A percentile compares a stretch with the other conserved stretches of the same genome.
phyloP scores from a whole-genome alignment of 2,797 vertebrate species.

The Syngnathus acus region DNA sequence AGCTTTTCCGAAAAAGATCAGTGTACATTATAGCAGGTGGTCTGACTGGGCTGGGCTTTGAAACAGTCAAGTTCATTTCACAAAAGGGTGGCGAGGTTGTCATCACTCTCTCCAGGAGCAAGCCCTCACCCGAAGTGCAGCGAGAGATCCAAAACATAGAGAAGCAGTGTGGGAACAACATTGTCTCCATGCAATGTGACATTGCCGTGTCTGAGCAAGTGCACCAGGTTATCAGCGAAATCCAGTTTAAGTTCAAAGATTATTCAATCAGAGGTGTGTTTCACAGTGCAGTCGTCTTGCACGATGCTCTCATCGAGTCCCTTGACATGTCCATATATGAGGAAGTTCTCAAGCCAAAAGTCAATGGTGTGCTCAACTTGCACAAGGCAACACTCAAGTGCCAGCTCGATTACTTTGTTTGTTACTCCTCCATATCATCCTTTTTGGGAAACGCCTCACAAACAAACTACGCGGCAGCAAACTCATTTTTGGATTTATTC shows the following conservation, averaged over 20 bases:
- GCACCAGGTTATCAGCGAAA: too few relatives aligned
- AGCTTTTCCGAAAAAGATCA: constrained; percentile 64
- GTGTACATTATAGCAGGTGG: constrained; percentile 78
- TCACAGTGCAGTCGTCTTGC: constrained; percentile 79
- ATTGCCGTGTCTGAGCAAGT: constrained; percentile 55
- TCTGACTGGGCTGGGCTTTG: constrained; percentile 80
- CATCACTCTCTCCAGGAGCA: constrained; percentile 73
- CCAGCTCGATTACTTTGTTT: constrained; percentile 81
- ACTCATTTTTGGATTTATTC: constrained; percentile 79
- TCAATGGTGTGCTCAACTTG: constrained; percentile 78
- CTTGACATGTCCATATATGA: constrained; percentile 70
- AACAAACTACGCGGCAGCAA: constrained; percentile 82
- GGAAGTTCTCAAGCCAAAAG: constrained; percentile 78
- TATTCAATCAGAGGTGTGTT: constrained; percentile 77
- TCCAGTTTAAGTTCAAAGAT: constrained; percentile 12
- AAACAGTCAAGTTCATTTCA: constrained; percentile 80
- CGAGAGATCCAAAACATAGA: constrained; percentile 61
- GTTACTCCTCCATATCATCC: constrained; percentile 79
- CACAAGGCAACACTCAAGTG: constrained; percentile 69
- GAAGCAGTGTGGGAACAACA: constrained; percentile 46
- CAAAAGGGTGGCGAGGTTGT: constrained; percentile 71
- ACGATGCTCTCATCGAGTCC: constrained; percentile 69
- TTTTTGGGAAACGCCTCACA: constrained; percentile 78
- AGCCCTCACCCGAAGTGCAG: constrained; percentile 1
- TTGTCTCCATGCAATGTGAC: constrained; percentile 71